These are phyloP conservation scores for Tenthredo amoena DNA, from an alignment of 2,888 invertebrate species.

Conservation along the genomic window DNA sequence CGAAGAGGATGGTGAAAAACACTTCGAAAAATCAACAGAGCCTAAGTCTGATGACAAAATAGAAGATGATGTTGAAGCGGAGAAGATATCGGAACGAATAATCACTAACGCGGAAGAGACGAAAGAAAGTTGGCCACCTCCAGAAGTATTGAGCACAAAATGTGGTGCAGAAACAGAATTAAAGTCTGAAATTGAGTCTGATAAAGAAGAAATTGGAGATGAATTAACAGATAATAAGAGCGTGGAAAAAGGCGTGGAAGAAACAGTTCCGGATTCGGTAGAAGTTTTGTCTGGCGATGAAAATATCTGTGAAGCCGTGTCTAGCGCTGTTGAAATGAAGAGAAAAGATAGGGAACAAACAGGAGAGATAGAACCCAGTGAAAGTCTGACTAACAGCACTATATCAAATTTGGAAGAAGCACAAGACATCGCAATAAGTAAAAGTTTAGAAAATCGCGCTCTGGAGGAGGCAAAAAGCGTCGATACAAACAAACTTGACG, in stretches of 20 bases:
- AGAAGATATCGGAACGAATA: conserved; percentile 54
- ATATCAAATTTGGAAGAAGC: not conserved
- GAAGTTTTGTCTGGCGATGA: not conserved
- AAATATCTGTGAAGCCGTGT: not conserved
- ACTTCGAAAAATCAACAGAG: conserved; percentile 40
- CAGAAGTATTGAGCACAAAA: conserved; percentile 39
- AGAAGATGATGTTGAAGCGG: conserved; percentile 53
- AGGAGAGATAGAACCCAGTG: not conserved
- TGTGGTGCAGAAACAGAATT: not conserved
- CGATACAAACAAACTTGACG: not conserved
- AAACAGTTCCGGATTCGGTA: not conserved
- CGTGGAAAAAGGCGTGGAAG: not conserved
- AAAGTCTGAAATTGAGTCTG: not conserved
- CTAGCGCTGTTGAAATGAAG: not conserved
- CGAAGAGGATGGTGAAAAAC: conserved; percentile 74
- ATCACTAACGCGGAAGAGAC: conserved; percentile 49
- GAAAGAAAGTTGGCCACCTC: not conserved
- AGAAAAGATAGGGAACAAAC: not conserved
- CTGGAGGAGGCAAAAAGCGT: not conserved
- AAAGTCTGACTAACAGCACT: conserved; percentile 25
- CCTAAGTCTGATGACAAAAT: conserved; percentile 31
- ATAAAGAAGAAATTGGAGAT: not conserved
- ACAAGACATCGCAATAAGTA: not conserved
- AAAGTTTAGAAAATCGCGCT: not conserved
- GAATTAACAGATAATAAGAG: not conserved